These are phyloP conservation scores for Desmophyllum pertusum DNA, from an alignment of 92 coral and sea anemone species.

Conservation along the genomic window DNA sequence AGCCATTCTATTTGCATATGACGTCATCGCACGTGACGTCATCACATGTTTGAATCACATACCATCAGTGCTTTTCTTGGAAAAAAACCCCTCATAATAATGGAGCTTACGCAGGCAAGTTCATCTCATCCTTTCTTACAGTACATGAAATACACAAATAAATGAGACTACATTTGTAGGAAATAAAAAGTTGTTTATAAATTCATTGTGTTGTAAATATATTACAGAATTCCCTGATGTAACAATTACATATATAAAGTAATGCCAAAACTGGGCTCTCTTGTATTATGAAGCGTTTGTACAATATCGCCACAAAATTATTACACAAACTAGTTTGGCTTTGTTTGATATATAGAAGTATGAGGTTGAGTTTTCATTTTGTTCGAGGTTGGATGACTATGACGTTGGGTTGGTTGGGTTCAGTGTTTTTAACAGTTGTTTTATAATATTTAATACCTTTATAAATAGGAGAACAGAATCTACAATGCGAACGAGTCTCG, in stretches of 20 bases:
- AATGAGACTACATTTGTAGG: background rate
- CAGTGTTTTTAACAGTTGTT: background rate
- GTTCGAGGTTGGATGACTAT: background rate
- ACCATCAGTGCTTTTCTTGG: no score
- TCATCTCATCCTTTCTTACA: background rate
- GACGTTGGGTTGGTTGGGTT: background rate
- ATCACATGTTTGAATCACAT: no score
- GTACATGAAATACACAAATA: background rate
- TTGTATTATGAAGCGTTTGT: background rate
- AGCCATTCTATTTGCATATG: background rate
- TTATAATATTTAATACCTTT: background rate
- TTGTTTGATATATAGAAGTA: no score
- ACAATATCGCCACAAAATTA: constrained; percentile 6
- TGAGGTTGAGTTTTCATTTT: background rate
- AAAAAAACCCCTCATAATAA: no score
- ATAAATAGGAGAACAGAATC: background rate
- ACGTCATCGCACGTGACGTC: background rate
- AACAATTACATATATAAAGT: background rate
- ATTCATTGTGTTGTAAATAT: background rate
- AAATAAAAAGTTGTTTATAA: constrained; percentile 25
- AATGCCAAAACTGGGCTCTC: background rate
- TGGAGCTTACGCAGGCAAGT: no score
- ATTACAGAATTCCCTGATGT: constrained; percentile 15
- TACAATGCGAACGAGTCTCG: background rate
- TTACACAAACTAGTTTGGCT: background rate